A percentile compares a stretch with the other conserved stretches of the same genome.
Evolutionary conservation across 2,797 vertebrate genomes (phyloP).

Genomic region (Scarus forsteni): DNA sequence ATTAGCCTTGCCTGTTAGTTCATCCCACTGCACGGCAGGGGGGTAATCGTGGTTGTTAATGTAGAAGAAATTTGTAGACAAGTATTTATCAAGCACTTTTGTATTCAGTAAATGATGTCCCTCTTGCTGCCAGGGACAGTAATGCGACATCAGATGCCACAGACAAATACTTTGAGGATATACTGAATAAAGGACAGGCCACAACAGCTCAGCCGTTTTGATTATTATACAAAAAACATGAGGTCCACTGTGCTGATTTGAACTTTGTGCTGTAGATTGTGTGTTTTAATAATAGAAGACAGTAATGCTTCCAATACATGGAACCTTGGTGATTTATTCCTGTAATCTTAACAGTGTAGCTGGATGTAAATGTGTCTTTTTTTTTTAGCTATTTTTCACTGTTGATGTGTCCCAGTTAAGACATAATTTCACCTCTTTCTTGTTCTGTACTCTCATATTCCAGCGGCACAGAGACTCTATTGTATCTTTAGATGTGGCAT

Average conservation of each 20-base stretch:
- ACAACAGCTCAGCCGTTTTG: not conserved
- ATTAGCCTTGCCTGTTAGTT: too few species aligned
- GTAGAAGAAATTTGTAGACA: too few species aligned
- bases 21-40: too few species aligned
- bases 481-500: slow-evolving; percentile 39
- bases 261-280: not conserved
- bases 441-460: slow-evolving; percentile 11
- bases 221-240: not conserved
- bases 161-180: too few species aligned
- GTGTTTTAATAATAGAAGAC: not conserved
- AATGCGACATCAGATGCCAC: too few species aligned
- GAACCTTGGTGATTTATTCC: not conserved
- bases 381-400: not conserved
- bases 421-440: slow-evolving; percentile 23
- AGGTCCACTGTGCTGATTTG: not conserved
- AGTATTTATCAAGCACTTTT: too few species aligned
- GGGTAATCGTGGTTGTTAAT: too few species aligned
- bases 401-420: slow-evolving; percentile 5
- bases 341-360: not conserved
- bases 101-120: too few species aligned
- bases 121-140: too few species aligned
- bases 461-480: slow-evolving; percentile 18
- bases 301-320: not conserved
- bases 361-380: not conserved
- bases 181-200: too few species aligned